phyloP scores from a whole-genome alignment of 2,888 invertebrate genomes.

The Bellardia bayeri region DNA sequence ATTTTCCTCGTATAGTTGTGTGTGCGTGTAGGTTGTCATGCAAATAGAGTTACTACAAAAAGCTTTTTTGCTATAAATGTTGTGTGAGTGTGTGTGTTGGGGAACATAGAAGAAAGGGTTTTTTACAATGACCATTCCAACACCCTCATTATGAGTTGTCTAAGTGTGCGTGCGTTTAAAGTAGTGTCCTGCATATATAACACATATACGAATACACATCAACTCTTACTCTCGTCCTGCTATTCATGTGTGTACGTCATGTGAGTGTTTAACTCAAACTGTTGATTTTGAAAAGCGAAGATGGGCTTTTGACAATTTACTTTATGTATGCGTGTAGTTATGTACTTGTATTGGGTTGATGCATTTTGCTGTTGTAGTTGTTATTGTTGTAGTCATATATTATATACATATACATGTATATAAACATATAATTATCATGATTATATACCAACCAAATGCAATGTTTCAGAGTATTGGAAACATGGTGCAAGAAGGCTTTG shows the following conservation, averaged over 20 bases:
- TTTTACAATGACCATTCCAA: slow-evolving; percentile 52
- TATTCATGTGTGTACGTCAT: background rate
- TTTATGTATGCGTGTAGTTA: slow-evolving; percentile 45
- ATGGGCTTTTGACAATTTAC: slow-evolving; percentile 73
- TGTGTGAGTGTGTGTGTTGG: background rate
- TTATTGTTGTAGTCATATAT: slow-evolving; percentile 21
- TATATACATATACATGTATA: slow-evolving; percentile 18
- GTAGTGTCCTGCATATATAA: slow-evolving; percentile 36
- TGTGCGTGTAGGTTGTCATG: background rate
- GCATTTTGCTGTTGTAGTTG: background rate
- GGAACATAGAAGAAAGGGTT: slow-evolving; percentile 41
- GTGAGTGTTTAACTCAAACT: slow-evolving; percentile 67
- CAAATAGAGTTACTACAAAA: slow-evolving; percentile 53
- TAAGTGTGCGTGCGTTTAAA: slow-evolving; percentile 35
- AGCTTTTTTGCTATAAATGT: slow-evolving; percentile 40
- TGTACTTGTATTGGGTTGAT: slow-evolving; percentile 42
- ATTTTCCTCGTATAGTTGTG: background rate
- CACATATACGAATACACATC: background rate
- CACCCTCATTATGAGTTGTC: slow-evolving; percentile 55
- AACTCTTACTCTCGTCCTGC: background rate
- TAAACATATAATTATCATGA: slow-evolving; percentile 68
- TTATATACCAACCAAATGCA: slow-evolving; percentile 53
- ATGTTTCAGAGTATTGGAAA: background rate
- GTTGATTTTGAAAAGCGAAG: slow-evolving; percentile 68
- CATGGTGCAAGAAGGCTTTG: background rate